Evolutionary conservation across 2,113 vertebrate species (phyloP).

Genomic region (Dasypus novemcinctus): DNA sequence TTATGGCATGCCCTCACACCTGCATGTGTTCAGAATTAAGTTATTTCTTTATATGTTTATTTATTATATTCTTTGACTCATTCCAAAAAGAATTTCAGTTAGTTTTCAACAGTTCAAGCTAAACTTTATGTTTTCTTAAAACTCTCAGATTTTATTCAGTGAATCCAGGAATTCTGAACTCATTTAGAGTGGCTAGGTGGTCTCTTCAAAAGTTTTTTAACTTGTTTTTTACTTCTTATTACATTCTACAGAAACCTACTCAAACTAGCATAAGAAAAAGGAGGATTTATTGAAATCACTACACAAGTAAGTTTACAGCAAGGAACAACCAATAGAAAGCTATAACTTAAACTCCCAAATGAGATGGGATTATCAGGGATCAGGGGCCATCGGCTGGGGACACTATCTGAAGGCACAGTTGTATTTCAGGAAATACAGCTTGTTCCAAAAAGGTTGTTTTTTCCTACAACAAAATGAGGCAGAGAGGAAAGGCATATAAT

Average conservation of each 20-base stretch:
- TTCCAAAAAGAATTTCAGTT: conserved; percentile 17
- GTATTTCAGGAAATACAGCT: not conserved
- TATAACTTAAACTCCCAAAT: not conserved
- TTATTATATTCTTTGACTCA: not conserved
- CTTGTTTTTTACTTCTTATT: conserved; percentile 12
- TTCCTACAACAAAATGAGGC: not conserved
- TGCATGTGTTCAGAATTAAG: conserved; percentile 11
- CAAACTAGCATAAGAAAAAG: not conserved
- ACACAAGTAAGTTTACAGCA: not conserved
- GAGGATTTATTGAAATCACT: conserved; percentile 36
- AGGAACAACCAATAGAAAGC: conserved; percentile 13
- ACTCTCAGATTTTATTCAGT: not conserved
- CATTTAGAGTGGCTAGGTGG: not conserved
- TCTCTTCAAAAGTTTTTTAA: not conserved
- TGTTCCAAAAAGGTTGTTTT: not conserved
- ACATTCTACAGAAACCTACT: not conserved
- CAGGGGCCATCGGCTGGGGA: not conserved
- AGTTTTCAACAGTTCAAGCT: not conserved
- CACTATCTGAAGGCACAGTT: not conserved
- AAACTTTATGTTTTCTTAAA: conserved; percentile 9
- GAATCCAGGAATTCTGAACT: not conserved
- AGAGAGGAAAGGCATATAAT: not conserved
- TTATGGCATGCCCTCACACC: not conserved
- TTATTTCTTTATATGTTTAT: conserved; percentile 13
- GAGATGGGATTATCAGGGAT: not conserved